Conservation (phyloP, 2,113 vertebrate species). For the Electrona antarctica region DNA sequence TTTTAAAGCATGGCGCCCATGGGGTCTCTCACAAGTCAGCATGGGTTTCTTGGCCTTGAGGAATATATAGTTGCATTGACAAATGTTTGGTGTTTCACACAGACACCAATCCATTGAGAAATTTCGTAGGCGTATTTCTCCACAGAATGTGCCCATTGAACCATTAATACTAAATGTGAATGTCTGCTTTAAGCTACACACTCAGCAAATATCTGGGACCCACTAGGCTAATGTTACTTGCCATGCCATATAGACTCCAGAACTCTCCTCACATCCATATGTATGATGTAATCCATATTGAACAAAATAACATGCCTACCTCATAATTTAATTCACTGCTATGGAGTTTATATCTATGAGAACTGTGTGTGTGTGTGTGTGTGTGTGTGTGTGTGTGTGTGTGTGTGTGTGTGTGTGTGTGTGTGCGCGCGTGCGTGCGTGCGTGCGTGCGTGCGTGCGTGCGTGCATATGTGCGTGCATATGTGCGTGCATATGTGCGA, state of each 20-base stretch:
- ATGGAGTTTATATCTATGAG: slow-evolving; percentile 6
- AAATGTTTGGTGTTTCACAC: too few relatives aligned
- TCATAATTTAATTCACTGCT: slow-evolving; percentile 9
- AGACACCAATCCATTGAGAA: too few relatives aligned
- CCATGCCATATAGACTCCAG: not conserved
- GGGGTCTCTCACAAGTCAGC: too few relatives aligned
- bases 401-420: slow-evolving; percentile 1
- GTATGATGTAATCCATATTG: not conserved
- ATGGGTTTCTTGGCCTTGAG: too few relatives aligned
- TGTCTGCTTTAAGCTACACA: not conserved
- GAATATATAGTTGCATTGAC: too few relatives aligned
- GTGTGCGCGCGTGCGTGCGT: not conserved
- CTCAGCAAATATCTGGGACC: too few relatives aligned
- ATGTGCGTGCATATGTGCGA: not conserved
- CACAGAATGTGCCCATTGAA: not conserved
- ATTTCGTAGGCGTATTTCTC: too few relatives aligned
- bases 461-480: not conserved
- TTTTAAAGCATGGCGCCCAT: too few relatives aligned
- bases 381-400: not conserved
- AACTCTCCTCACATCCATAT: slow-evolving; percentile 6
- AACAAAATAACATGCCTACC: not conserved
- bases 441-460: not conserved
- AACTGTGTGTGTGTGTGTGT: slow-evolving; percentile 1
- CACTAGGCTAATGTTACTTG: not conserved
- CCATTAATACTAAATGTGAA: not conserved